Evolutionary conservation across 1,140 invertebrate genomes (phyloP).

Genomic region (Drosophila ambigua): DNA sequence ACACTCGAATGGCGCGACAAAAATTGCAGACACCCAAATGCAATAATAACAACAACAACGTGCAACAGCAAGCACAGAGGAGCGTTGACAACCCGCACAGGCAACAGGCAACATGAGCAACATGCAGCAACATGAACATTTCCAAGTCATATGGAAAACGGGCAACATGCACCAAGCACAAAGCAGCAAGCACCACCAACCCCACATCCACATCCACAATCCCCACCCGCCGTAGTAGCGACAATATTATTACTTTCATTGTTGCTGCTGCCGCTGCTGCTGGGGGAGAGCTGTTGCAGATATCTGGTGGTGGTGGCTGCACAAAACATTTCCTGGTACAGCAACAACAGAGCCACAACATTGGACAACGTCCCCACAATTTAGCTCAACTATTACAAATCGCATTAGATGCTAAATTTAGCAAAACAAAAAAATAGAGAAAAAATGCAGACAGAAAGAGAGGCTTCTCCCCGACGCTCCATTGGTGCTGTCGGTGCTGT

Average conservation of each 20-base stretch:
- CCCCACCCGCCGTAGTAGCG: constrained; percentile 54
- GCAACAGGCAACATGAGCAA: constrained; percentile 48
- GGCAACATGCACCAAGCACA: constrained; percentile 16
- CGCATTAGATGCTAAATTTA: constrained; percentile 80
- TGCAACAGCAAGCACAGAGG: constrained; percentile 15
- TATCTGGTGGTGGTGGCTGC: constrained; percentile 13
- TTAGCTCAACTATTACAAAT: constrained; percentile 80
- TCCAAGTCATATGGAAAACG: background rate
- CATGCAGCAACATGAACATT: constrained; percentile 16
- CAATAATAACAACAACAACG: constrained; percentile 29
- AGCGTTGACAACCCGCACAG: constrained; percentile 64
- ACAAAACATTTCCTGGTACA: constrained; percentile 76
- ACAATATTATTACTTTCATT: constrained; percentile 73
- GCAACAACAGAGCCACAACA: constrained; percentile 39
- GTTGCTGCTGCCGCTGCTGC: constrained; percentile 36
- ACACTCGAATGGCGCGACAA: constrained; percentile 49
- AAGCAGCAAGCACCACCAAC: constrained; percentile 19
- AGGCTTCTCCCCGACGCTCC: background rate
- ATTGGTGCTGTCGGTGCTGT: background rate
- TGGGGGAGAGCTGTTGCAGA: background rate
- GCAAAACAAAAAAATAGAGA: constrained; percentile 36
- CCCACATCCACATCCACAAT: constrained; percentile 32
- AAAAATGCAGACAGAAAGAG: constrained; percentile 19
- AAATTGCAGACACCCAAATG: constrained; percentile 49
- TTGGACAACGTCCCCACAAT: constrained; percentile 55